These are phyloP conservation scores for Ditula angustiorana DNA, from an alignment of 2,888 invertebrate species.

Conservation along the genomic window DNA sequence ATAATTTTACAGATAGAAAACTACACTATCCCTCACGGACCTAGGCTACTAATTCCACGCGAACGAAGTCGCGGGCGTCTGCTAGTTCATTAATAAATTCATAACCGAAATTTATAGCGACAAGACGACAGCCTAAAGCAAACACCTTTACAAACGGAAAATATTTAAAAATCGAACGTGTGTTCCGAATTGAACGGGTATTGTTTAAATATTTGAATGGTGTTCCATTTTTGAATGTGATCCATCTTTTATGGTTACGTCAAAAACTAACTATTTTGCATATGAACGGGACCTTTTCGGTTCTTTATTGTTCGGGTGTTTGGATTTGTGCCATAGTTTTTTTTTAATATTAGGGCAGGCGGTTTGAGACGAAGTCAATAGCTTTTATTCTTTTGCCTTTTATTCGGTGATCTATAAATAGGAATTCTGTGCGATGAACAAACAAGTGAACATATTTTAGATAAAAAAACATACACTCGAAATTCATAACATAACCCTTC, in stretches of 20 bases:
- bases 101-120: conserved; percentile 27
- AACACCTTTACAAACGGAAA: conserved; percentile 16
- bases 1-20: too few relatives aligned
- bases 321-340: conserved; percentile 55
- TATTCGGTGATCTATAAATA: conserved; percentile 43
- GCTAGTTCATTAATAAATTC: background rate
- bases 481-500: too few relatives aligned
- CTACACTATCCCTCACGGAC: too few relatives aligned
- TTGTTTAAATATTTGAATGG: conserved; percentile 65
- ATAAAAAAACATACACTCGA: too few relatives aligned
- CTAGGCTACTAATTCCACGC: too few relatives aligned
- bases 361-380: conserved; percentile 44
- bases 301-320: conserved; percentile 55
- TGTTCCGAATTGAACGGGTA: conserved; percentile 56
- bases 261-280: conserved; percentile 77
- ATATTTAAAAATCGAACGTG: conserved; percentile 56
- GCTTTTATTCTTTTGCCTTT: conserved; percentile 54
- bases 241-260: conserved; percentile 80
- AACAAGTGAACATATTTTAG: conserved; percentile 9
- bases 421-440: conserved; percentile 9
- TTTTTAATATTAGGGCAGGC: conserved; percentile 38
- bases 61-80: too few relatives aligned
- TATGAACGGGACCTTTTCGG: conserved; percentile 67
- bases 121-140: conserved; percentile 21
- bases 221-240: conserved; percentile 67